These are phyloP conservation scores for Campylomormyrus tamandua DNA, from an alignment of 2,113 vertebrate genomes.

Conservation along the genomic window DNA sequence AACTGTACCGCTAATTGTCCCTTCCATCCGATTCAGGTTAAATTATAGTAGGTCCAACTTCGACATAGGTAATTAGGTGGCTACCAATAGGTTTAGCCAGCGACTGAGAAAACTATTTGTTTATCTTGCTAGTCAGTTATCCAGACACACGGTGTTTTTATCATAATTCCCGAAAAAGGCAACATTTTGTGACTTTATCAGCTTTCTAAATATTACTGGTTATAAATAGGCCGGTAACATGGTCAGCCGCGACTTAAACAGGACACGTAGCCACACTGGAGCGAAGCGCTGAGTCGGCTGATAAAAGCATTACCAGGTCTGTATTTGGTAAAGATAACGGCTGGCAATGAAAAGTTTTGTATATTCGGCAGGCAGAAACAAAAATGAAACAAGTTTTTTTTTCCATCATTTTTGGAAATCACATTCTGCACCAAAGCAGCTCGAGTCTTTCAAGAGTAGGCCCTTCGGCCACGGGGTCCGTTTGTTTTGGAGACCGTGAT, in stretches of 20 bases:
- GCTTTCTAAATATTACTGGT: not conserved
- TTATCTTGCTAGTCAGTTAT: not conserved
- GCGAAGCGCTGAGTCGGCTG: not conserved
- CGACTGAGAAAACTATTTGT: not conserved
- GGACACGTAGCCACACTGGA: not conserved
- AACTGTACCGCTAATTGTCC: not conserved
- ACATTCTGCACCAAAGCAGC: not conserved
- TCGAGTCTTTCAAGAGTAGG: not conserved
- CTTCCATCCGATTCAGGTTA: not conserved
- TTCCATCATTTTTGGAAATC: not conserved
- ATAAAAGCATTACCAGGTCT: not conserved
- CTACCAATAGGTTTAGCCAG: not conserved
- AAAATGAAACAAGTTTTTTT: not conserved
- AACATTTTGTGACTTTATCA: not conserved
- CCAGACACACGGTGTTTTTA: not conserved
- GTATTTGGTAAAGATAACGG: not conserved
- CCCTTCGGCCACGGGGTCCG: not conserved
- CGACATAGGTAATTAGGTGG: not conserved
- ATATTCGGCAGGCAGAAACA: not conserved
- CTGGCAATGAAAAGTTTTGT: not conserved
- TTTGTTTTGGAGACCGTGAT: not conserved
- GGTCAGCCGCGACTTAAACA: not conserved
- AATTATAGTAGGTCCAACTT: not conserved
- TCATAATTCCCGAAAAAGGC: not conserved
- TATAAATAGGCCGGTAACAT: not conserved